Base-by-base conservation (phyloP, 2,797 vertebrate species). In the Esox lucius region DNA sequence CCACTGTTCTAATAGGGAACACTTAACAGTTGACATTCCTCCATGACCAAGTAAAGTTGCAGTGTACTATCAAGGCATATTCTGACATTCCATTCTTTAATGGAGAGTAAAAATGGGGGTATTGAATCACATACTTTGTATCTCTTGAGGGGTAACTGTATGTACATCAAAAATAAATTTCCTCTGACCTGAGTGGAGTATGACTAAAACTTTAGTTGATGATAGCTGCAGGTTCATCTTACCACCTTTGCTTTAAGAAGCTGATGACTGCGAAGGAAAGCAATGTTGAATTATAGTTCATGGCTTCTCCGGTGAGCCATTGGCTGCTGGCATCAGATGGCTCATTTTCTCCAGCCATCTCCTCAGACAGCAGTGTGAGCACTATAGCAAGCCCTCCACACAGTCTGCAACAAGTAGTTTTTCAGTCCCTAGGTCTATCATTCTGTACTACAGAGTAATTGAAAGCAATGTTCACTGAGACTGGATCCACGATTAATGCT, bases 1-100 rank as follows among this genome's bases (percentile, higher is more conserved):
- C 53, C 76, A 51, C 70, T 53, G 56, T 74, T 71, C 56, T 28
- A 26, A 48, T 24, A 28, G 53, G 46, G 8, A 65, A 61, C 56
- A 53, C 46, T 31, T 17, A 48, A 39, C 15, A 48, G 26, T 33
- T 53, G 46, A 22, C 26, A 56, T n/a, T 39, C 46, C 56, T n/a
- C 22, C 22, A 33, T 24, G 48, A 13, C 17, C 26, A 1, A 42
- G 13, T 35, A 31, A 71, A 71, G 22, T 5, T 12, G 56, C 56
- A 24, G 56, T 24, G 24, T 16, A 61, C n/a, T 24, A 22, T 71
- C 49, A 28, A 35, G 31, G 49, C 24, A 11, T 51, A 53, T 56
- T 28, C 49, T 31, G 49, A 56, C 28, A 31, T 64, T 64, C 19
- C 11, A 64, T 64, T 22, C 7, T 11, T 56, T 56, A 51, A 56